Evolutionary conservation across 1,140 invertebrate genomes (phyloP), one percentile per base, ranked within the genome.

Genomic region (Steinernema khuongi): DNA sequence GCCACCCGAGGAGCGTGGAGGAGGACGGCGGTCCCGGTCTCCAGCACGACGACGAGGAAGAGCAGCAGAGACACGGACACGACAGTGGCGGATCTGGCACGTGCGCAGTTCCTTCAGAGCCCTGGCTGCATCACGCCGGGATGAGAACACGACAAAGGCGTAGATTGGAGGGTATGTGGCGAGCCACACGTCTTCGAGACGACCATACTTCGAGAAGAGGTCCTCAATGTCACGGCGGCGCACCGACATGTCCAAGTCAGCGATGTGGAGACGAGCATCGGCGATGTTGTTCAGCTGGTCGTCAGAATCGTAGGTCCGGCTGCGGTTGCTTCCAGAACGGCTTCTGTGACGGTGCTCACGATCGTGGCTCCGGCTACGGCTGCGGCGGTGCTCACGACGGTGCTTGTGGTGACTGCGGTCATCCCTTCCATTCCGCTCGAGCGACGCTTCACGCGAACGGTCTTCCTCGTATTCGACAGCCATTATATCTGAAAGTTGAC

Each of bases 391-490:
- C 50, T 60, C 50, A 4, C 19, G 14, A 22, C 50, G 50, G 2
- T 60, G 14, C 50, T 79, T 75, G 73, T 60, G 50, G 50, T 60
- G 50, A 26, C 50, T 14, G 19, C 26, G 50, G 11, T 60, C 50
- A 4, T 79, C 77, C 76, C 80, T 31, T 44, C 73, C 26, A 77
- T 82, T 67, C 32, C 71, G 1, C 31, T 68, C 30, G 18, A 29
- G 26, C 66, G 68, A 41, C 76, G 76, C 41, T 79, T 80, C 31
- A 74, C 69, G 4, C 70, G 69, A 0, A 70, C 80, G 33, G 79
- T 78, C n/a, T 80, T 80, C 69, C 75, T 81, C 29, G 26, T 75
- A 1, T 74, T 31, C 29, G n/a, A 29, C 11, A 72, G 71, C 32
- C 32, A 72, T 72, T 18, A 31, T 36, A n/a, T 26, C 67, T 73